Evolutionary conservation across 2,888 invertebrate species (phyloP).

Genomic region (Leptinotarsa rubiginosa): DNA sequence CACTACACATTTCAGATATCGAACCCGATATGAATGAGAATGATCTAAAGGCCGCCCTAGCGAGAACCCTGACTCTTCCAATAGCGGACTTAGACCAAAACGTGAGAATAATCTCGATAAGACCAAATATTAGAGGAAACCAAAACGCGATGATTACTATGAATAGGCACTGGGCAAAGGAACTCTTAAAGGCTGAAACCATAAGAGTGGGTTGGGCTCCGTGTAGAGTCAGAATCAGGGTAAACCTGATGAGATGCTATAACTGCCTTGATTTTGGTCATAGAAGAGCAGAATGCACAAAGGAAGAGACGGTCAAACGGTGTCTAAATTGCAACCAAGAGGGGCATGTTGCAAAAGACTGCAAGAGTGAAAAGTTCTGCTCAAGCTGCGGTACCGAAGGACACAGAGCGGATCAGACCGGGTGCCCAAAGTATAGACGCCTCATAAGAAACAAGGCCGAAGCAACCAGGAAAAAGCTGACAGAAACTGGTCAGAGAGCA

Average conservation of each 20-base stretch:
- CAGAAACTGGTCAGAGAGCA: neutral
- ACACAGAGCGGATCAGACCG: neutral
- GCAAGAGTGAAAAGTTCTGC: neutral
- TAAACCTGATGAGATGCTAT: conserved; percentile 6
- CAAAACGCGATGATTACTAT: conserved; percentile 6
- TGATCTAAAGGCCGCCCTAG: neutral
- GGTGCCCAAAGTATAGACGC: neutral
- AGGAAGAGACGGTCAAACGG: neutral
- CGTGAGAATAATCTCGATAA: conserved; percentile 1
- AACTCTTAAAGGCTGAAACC: neutral
- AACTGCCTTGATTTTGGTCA: conserved; percentile 13
- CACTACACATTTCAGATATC: neutral
- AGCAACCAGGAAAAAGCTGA: neutral
- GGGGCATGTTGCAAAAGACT: neutral
- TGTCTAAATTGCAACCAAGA: conserved; percentile 3
- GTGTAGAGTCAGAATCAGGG: neutral
- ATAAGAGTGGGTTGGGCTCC: conserved; percentile 1
- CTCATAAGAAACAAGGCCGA: neutral
- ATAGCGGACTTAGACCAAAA: neutral
- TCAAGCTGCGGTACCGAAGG: neutral
- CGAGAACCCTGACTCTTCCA: neutral
- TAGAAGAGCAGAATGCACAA: neutral
- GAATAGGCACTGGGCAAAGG: neutral
- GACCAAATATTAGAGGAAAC: neutral
- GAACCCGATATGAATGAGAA: conserved; percentile 8